phyloP scores from a whole-genome alignment of 2,797 vertebrate species.

The Argya squamiceps region DNA sequence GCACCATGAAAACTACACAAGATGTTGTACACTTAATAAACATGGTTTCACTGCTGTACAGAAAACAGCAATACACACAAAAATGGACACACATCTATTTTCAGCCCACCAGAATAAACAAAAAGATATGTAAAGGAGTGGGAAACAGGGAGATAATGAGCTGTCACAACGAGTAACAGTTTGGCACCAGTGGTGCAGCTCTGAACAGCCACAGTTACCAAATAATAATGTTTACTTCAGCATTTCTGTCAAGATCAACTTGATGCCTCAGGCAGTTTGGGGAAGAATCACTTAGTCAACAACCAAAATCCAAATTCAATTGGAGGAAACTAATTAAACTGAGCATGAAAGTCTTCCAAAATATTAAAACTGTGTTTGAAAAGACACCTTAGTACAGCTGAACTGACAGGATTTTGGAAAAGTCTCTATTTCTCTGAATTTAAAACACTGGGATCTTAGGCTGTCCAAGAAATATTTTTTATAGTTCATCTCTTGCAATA shows the following conservation, averaged over 20 bases:
- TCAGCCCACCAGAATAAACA: neutral
- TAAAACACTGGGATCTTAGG: neutral
- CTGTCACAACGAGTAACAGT: slow-evolving; percentile 9
- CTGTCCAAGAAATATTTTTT: neutral
- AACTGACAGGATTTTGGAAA: neutral
- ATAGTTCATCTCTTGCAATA: neutral
- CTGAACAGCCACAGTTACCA: neutral
- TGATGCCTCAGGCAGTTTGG: neutral
- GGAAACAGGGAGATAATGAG: slow-evolving; percentile 48
- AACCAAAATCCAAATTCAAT: neutral
- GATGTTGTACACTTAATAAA: neutral
- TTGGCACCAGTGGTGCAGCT: neutral
- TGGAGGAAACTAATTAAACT: slow-evolving; percentile 22
- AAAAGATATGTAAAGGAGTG: neutral
- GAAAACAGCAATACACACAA: neutral
- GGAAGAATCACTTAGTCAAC: slow-evolving; percentile 29
- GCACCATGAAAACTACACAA: neutral
- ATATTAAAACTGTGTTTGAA: neutral
- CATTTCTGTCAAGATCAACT: slow-evolving; percentile 42
- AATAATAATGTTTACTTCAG: slow-evolving; percentile 49
- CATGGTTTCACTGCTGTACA: neutral
- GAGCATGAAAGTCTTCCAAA: neutral
- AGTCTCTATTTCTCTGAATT: neutral
- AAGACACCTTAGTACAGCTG: neutral
- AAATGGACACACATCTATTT: neutral